Evolutionary conservation across 2,113 vertebrate species (phyloP).

Genomic region (Nothocercus julius): DNA sequence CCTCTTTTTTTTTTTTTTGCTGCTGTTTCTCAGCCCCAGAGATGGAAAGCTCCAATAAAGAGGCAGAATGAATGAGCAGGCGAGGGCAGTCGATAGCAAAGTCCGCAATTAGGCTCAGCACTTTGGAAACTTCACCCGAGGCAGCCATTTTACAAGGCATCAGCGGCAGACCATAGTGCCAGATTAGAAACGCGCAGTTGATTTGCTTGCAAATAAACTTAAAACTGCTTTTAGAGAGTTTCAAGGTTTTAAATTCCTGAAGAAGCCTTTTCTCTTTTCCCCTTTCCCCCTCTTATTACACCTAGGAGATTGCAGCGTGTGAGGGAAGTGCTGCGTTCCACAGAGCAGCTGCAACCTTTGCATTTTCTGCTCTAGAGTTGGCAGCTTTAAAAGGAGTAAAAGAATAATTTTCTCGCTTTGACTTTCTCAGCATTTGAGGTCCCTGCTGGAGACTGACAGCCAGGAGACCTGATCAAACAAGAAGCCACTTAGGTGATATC

Average conservation of each 20-base stretch:
- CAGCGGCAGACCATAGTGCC: neutral
- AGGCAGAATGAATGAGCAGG: neutral
- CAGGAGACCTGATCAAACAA: neutral
- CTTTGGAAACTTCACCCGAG: neutral
- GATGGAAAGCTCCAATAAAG: neutral
- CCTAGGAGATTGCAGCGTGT: neutral
- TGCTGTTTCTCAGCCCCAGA: neutral
- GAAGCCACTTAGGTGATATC: neutral
- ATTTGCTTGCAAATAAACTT: neutral
- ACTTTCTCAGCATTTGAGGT: neutral
- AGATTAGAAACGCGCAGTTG: neutral
- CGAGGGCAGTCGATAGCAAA: neutral
- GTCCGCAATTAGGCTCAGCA: fast-evolving
- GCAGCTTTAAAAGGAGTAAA: neutral
- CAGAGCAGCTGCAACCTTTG: neutral
- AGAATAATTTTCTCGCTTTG: neutral
- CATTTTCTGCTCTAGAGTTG: neutral
- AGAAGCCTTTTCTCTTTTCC: neutral
- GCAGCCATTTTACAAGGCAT: neutral
- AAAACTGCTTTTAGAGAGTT: neutral
- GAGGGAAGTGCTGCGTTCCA: neutral
- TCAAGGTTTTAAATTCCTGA: neutral
- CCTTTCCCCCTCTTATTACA: neutral
- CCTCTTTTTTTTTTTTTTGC: too few relatives aligned
- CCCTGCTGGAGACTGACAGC: neutral